Base-by-base conservation (phyloP, 2,113 vertebrate species). In the Grammomys dolichurus region DNA sequence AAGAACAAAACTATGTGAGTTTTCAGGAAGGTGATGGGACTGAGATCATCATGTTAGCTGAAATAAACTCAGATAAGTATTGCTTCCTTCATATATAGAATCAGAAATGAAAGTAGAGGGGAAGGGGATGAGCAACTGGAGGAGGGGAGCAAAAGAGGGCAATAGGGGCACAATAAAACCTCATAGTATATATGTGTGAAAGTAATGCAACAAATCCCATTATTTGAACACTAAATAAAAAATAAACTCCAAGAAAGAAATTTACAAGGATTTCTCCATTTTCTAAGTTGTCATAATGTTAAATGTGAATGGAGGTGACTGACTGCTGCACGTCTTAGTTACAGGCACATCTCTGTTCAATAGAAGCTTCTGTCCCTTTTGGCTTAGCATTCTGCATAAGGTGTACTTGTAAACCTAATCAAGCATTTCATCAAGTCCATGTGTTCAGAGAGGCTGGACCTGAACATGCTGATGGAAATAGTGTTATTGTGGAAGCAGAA, bases 381-480 rank as follows among this genome's bases (percentile, higher is more conserved):
- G 88, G 80, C 33, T 95, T 92, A 72, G 33, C 67, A 63, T 54
- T 87, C 28, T 56, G 75, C 22, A 97, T 76, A 84, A 94, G 81
- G 63, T 92, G 89, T 93, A 67, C 91, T 92, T 95, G 56, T 76
- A 96, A 95, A 97, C 81, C 80, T 63, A 77, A 73, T 31, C 24
- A 92, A 75, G 65, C 46, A 73, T 56, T 87, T 90, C 2, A 24
- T 36, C 22, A 9, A 88, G 94, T 82, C 88, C 43, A 56, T 60
- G 78, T 91, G 76, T 60, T 43, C 56, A 94, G 88, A 90, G 48
- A 73, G 36, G 5, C 20, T n/a, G 70, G 22, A 54, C 33, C 33
- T 86, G 58, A 73, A 93, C 31, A n/a, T 89, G 36, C 40, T 75
- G 36, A 80, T 69, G 36, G 65, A 90, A 90, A 48, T 78, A 78